These are phyloP conservation scores for Hipposideros larvatus DNA, from an alignment of 2,797 vertebrate genomes.

Conservation along the genomic window DNA sequence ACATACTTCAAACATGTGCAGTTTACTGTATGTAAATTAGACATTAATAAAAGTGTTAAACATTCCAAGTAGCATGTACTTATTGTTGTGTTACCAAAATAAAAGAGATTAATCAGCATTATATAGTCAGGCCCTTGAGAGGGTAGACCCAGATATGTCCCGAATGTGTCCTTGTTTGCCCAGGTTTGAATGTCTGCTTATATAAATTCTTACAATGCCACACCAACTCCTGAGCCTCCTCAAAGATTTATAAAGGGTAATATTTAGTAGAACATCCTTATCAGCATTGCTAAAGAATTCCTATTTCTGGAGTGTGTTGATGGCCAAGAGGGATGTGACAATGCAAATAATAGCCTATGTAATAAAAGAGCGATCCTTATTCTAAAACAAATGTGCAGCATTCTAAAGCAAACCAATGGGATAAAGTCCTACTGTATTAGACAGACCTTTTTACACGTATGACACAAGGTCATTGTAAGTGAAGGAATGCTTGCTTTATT, in stretches of 20 bases:
- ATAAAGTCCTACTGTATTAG: background rate
- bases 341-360: slow-evolving; percentile 34
- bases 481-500: background rate
- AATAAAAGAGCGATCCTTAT: slow-evolving; percentile 36
- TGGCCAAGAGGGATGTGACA: slow-evolving; percentile 23
- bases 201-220: background rate
- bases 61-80: background rate
- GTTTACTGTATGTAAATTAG: background rate
- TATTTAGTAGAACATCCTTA: slow-evolving; percentile 32
- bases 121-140: background rate
- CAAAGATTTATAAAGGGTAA: background rate
- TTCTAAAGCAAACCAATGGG: slow-evolving; percentile 42
- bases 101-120: background rate
- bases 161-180: background rate
- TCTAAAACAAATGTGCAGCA: slow-evolving; percentile 46
- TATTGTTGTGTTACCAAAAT: background rate
- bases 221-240: background rate
- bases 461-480: background rate
- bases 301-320: slow-evolving; percentile 22
- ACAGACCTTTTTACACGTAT: background rate
- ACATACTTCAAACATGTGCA: background rate
- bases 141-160: background rate
- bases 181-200: background rate
- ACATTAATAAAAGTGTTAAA: background rate
- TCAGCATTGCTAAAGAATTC: slow-evolving; percentile 31